Percentiles rank a stretch among this genome's conserved stretches.
phyloP scores from a whole-genome alignment of 2,888 invertebrate genomes.

The Erpobdella octoculata region DNA sequence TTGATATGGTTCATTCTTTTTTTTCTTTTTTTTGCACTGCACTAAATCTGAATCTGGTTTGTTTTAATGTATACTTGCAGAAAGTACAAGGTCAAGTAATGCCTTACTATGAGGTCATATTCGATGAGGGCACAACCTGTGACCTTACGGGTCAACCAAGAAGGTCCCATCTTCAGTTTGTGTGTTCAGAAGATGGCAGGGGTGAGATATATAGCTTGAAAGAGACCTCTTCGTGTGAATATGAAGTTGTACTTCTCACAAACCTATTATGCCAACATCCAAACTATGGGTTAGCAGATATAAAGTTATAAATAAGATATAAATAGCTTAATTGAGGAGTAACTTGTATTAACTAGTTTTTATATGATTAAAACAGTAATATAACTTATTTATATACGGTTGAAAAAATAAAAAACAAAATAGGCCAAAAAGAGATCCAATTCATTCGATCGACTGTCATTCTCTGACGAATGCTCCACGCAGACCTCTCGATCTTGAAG shows the following conservation, averaged over 20 bases:
- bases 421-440: constrained; percentile 48
- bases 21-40: too few species aligned
- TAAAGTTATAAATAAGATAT: not conserved
- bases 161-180: constrained; percentile 64
- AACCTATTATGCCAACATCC: constrained; percentile 81
- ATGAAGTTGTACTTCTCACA: constrained; percentile 82
- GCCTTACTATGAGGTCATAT: constrained; percentile 73
- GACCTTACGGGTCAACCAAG: constrained; percentile 75
- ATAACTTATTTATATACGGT: not conserved
- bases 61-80: constrained; percentile 39
- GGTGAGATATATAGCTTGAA: constrained; percentile 86
- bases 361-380: not conserved
- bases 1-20: too few species aligned
- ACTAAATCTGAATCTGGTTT: too few species aligned
- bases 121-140: constrained; percentile 77
- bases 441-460: constrained; percentile 50
- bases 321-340: not conserved
- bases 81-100: constrained; percentile 72
- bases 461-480: constrained; percentile 45
- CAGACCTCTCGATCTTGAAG: constrained; percentile 43
- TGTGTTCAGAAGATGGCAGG: constrained; percentile 76
- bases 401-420: constrained; percentile 3
- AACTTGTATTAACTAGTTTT: not conserved
- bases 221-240: constrained; percentile 86
- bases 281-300: constrained; percentile 56